Evolutionary conservation across 1,140 invertebrate species (phyloP).

Genomic region (Magallana ariakensis): DNA sequence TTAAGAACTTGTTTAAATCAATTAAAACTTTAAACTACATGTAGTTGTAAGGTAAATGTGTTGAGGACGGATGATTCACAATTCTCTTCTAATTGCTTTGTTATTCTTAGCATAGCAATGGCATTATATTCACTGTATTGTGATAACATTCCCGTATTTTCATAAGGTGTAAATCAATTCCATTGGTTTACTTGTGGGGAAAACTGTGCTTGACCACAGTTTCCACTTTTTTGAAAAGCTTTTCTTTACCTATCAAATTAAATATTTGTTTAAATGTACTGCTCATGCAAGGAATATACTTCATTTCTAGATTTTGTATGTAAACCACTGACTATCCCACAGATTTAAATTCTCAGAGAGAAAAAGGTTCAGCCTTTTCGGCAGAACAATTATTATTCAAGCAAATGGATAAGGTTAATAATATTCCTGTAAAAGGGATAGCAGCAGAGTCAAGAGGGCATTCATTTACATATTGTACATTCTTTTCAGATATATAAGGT

Average conservation of each 20-base stretch:
- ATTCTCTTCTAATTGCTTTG: slow-evolving; percentile 24
- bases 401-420: slow-evolving; percentile 25
- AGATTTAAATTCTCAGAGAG: not conserved
- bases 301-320: slow-evolving; percentile 4
- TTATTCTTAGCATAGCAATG: slow-evolving; percentile 31
- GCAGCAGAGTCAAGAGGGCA: slow-evolving; percentile 10
- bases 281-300: slow-evolving; percentile 25
- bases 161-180: slow-evolving; percentile 26
- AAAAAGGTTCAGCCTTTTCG: not conserved
- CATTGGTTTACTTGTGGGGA: not conserved
- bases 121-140: slow-evolving; percentile 24
- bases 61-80: slow-evolving; percentile 33
- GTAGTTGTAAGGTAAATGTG: slow-evolving; percentile 1
- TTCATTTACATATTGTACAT: slow-evolving; percentile 33
- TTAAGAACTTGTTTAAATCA: slow-evolving; percentile 36
- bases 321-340: slow-evolving; percentile 16
- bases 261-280: slow-evolving; percentile 35
- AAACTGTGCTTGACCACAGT: slow-evolving; percentile 1
- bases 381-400: not conserved
- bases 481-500: not conserved
- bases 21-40: slow-evolving; percentile 27
- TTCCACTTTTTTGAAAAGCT: slow-evolving; percentile 20
- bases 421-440: slow-evolving; percentile 9
- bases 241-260: slow-evolving; percentile 35
- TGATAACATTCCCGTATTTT: slow-evolving; percentile 6